These are phyloP conservation scores for Dryococelus australis DNA, from an alignment of 2,888 invertebrate genomes.

Conservation along the genomic window DNA sequence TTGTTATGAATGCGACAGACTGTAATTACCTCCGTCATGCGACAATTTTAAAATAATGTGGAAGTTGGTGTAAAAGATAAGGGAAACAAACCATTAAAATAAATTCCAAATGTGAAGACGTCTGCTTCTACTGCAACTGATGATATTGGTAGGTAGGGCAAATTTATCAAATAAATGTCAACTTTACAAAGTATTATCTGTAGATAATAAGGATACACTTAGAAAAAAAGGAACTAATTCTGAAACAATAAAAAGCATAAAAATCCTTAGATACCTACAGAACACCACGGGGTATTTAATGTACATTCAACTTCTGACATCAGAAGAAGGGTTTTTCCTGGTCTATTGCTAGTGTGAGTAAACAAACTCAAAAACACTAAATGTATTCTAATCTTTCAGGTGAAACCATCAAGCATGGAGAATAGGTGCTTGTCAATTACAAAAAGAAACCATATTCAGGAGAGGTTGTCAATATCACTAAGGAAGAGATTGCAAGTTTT, in stretches of 20 bases:
- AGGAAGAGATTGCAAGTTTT: neutral
- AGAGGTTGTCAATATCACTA: neutral
- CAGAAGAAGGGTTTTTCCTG: neutral
- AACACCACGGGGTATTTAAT: neutral
- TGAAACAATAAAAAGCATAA: neutral
- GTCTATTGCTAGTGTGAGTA: neutral
- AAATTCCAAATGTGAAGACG: neutral
- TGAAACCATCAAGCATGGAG: neutral
- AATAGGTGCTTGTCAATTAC: neutral
- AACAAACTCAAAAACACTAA: neutral
- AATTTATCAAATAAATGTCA: neutral
- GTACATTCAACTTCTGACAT: neutral
- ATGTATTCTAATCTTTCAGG: neutral
- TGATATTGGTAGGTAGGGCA: neutral
- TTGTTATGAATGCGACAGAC: neutral
- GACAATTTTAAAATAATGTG: neutral
- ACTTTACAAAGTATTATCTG: neutral
- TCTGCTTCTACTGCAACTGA: neutral
- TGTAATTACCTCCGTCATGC: neutral
- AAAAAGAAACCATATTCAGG: neutral
- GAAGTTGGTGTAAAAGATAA: neutral
- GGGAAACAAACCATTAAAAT: neutral
- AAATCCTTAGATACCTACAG: neutral
- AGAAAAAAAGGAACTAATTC: neutral
- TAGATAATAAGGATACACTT: neutral